phyloP scores from a whole-genome alignment of 2,113 vertebrate genomes.

The Octodon degus region DNA sequence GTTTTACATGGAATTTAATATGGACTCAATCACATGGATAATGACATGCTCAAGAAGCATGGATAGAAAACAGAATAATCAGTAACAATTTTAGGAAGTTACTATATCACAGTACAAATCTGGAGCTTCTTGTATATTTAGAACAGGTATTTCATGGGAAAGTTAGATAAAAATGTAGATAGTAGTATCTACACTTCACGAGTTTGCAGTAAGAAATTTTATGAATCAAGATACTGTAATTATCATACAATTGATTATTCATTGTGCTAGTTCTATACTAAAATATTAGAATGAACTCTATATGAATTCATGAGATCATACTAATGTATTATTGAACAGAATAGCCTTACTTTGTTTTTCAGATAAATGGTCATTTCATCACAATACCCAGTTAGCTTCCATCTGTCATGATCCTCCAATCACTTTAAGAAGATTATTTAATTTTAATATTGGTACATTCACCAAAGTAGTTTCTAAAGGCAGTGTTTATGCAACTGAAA shows the following conservation, averaged over 20 bases:
- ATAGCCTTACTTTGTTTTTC: slow-evolving; percentile 26
- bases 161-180: background rate
- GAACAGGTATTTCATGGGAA: background rate
- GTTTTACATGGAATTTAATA: background rate
- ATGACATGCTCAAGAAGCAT: background rate
- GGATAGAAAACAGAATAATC: background rate
- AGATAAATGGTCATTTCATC: background rate
- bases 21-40: background rate
- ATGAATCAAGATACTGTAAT: background rate
- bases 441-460: background rate
- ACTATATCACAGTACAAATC: background rate
- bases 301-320: background rate
- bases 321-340: background rate
- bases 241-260: background rate
- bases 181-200: background rate
- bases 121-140: background rate
- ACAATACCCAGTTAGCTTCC: background rate
- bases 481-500: background rate
- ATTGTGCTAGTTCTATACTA: background rate
- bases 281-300: background rate
- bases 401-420: slow-evolving; percentile 3
- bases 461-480: slow-evolving; percentile 23
- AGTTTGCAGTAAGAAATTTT: background rate
- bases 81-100: background rate
- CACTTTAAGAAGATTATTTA: background rate